Evolutionary conservation across 2,797 vertebrate genomes (phyloP), one percentile per base, ranked within the genome.

Genomic region (Poecile montanus): DNA sequence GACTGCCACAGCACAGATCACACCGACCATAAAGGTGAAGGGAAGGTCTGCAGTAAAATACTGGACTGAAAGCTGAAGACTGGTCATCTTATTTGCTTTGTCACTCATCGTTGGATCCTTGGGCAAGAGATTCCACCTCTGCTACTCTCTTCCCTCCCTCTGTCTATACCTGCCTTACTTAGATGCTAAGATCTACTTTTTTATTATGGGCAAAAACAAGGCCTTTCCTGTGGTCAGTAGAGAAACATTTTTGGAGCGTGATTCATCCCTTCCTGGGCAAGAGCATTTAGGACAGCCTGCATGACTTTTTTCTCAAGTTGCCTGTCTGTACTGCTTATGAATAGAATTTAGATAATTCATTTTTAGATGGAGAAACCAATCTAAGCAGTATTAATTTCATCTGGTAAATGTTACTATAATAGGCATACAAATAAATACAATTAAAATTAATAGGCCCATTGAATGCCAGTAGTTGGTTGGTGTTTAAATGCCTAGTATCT

Each of bases 371-470:
- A 76, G 60, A 95, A 91, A 76, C 70, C 34, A 89, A 79, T 75
- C 27, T 66, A 82, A 77, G 54, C n/a, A 75, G n/a, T 75, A 88
- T 73, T 93, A 88, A 78, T 93, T 89, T 86, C 8, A 80, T 21
- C 34, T 51, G 30, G 48, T 62, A 89, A 85, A 67, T 88, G 29
- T 30, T 57, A 61, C 47, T 72, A 36, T 77, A 80, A 60, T 61
- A 93, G 72, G 27, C 62, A 88, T 58, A 65, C 11, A 88, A 94
- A 85, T 85, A 95, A 92, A 89, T 51, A 57, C 26, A 92, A 93
- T 88, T 80, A 82, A 85, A 92, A 85, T 71, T 62, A 93, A 62
- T 36, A 81, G 58, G 53, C 84, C 27, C 50, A 66, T 12, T 84
- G 88, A 78, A 94, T 95, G 77, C 25, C 56, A 68, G 73, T 86